phyloP scores from a whole-genome alignment of 2,888 invertebrate species.

The Drosophila mimetica region DNA sequence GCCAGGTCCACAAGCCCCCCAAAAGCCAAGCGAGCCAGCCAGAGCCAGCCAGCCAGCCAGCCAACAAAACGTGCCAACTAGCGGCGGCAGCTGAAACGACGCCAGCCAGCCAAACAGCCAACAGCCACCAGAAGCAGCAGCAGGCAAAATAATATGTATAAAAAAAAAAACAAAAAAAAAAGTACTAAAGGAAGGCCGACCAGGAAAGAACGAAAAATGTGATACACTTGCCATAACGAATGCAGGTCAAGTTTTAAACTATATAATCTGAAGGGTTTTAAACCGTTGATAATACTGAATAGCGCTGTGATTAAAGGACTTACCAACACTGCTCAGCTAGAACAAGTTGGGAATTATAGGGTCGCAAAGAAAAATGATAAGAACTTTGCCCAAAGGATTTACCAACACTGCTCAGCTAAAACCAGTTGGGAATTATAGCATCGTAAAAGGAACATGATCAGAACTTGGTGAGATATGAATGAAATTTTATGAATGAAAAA shows the following conservation, averaged over 20 bases:
- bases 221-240: constrained; percentile 6
- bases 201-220: constrained; percentile 5
- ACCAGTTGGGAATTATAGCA: background rate
- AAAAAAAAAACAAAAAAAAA: constrained; percentile 28
- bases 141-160: constrained; percentile 47
- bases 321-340: background rate
- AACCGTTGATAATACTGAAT: too few relatives aligned
- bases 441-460: too few relatives aligned
- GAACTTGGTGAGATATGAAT: too few relatives aligned
- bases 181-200: constrained; percentile 14
- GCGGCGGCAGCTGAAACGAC: constrained; percentile 58
- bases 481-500: too few relatives aligned
- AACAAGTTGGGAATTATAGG: background rate
- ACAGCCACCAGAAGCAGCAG: constrained; percentile 26
- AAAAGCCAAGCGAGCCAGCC: constrained; percentile 67
- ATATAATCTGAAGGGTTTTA: too few relatives aligned
- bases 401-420: background rate
- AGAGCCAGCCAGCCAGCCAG: constrained; percentile 16
- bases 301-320: background rate
- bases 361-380: too few relatives aligned
- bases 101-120: constrained; percentile 37
- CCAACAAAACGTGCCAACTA: constrained; percentile 76
- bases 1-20: constrained; percentile 52
- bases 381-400: background rate
- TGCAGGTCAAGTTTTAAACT: background rate